Conservation (phyloP, 92 coral and sea anemone species). For the Phenganax marumi region DNA sequence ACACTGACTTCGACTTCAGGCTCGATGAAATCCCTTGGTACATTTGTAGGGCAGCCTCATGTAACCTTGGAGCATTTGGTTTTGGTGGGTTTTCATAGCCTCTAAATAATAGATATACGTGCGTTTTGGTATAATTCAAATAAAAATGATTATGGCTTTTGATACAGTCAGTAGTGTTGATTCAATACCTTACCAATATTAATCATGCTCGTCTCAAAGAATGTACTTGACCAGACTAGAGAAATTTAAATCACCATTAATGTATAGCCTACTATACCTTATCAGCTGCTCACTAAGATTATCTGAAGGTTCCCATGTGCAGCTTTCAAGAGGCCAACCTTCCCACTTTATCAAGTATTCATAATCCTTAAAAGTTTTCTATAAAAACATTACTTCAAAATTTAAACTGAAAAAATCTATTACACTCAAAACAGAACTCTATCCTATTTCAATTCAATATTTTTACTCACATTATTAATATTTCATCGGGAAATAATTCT, state of each 20-base stretch:
- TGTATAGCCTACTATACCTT: not conserved
- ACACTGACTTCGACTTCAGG: too few species aligned
- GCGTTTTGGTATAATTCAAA: not conserved
- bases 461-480: too few species aligned
- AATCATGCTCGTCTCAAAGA: not conserved
- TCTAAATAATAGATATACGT: not conserved
- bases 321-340: not conserved
- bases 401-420: not conserved
- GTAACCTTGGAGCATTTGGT: too few species aligned
- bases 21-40: too few species aligned
- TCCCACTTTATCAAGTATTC: too few species aligned
- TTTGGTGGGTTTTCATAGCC: too few species aligned
- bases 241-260: not conserved
- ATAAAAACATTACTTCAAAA: not conserved
- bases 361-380: too few species aligned
- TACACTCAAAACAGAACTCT: not conserved
- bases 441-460: not conserved
- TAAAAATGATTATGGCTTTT: not conserved
- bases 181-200: not conserved
- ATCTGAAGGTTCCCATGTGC: too few species aligned
- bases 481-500: constrained; percentile 28
- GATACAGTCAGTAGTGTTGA: too few species aligned
- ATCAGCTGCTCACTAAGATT: not conserved
- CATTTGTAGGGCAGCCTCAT: too few species aligned
- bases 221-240: too few species aligned